Base-by-base conservation (phyloP, 2,888 invertebrate species). In the Athalia circularis region DNA sequence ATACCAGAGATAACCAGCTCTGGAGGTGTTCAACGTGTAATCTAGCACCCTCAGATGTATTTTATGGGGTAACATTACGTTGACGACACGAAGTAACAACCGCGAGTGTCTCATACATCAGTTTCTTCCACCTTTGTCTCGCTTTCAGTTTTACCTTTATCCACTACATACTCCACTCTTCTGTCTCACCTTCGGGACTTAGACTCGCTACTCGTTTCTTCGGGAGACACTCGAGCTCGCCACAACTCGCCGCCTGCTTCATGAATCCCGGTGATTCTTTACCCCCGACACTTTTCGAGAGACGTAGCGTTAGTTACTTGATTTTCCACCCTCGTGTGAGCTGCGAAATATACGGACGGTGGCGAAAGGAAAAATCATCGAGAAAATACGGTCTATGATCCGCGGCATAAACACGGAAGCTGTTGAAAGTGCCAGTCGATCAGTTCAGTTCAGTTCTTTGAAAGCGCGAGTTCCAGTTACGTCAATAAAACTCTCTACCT, bases 1-100 rank as follows among this genome's bases (percentile, higher is more conserved):
- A 85, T 83, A 83, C 29, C 29, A 0, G 29, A 29, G 29, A 83
- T 84, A 85, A 85, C 8, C 84, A 85, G 84, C 83, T 83, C 81
- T 82, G 81, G 78, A 78, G 80, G 70, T 79, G 79, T 79, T 79
- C 79, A 80, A 70, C 81, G 81, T 29, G 29, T 83, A 83, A 84
- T 84, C 82, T 82, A 81, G 65, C 81, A 77, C 79, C 57, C 83
- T 78, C 80, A 83, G 87, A 86, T 84, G 86, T 86, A 86, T 85
- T 86, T 87, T 86, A 87, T 84, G 84, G 81, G 82, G 81, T 80
- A 84, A 84, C 86, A 85, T 87, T 86, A 87, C 82, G 85, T 81
- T 81, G 84, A 84, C 86, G 82, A 79, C 81, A 80, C 76, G 81
- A 82, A 81, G 83, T 83, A 83, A 81, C 84, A 83, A 79, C 82